Evolutionary conservation across 2,797 vertebrate species (phyloP).

Genomic region (Coranthus polyacanthus): DNA sequence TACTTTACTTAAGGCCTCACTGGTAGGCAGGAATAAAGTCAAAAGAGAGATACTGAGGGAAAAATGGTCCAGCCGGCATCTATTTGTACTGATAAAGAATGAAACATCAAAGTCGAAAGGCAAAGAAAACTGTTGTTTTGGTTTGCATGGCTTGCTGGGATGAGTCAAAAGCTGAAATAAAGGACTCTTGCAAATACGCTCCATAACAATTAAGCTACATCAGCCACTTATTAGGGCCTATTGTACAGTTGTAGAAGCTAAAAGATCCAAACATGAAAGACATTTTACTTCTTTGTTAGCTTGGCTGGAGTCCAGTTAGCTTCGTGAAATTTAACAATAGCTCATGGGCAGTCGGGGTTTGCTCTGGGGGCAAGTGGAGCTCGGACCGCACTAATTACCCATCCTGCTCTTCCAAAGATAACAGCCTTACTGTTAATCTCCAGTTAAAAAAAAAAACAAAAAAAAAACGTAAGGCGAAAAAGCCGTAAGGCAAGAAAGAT

Average conservation of each 20-base stretch:
- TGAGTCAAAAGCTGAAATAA: conserved; percentile 4
- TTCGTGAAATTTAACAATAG: conserved; percentile 34
- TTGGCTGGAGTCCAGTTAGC: conserved; percentile 42
- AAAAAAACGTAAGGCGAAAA: too few relatives aligned
- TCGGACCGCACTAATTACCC: conserved; percentile 61
- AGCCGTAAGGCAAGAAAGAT: conserved; percentile 33
- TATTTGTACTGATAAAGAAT: conserved; percentile 9
- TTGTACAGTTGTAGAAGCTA: conserved; percentile 12
- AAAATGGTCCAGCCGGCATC: not conserved
- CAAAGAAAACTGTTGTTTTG: conserved; percentile 4
- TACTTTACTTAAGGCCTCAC: conserved; percentile 56
- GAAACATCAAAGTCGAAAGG: conserved; percentile 21
- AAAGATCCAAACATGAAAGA: conserved; percentile 41
- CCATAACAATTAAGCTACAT: conserved; percentile 11
- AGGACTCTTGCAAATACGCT: conserved; percentile 3
- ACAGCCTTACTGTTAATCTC: conserved; percentile 65
- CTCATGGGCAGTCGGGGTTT: conserved; percentile 45
- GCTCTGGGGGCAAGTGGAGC: conserved; percentile 50
- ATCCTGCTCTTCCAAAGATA: conserved; percentile 67
- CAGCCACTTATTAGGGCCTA: conserved; percentile 12
- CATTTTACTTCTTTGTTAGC: conserved; percentile 13
- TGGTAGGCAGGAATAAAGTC: conserved; percentile 37
- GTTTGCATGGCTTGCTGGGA: not conserved
- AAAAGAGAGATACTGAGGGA: conserved; percentile 18
- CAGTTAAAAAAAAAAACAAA: conserved; percentile 72